A percentile compares a stretch with the other conserved stretches of the same genome.
Evolutionary conservation across 2,797 vertebrate genomes (phyloP).

Genomic region (Darevskia mixta): DNA sequence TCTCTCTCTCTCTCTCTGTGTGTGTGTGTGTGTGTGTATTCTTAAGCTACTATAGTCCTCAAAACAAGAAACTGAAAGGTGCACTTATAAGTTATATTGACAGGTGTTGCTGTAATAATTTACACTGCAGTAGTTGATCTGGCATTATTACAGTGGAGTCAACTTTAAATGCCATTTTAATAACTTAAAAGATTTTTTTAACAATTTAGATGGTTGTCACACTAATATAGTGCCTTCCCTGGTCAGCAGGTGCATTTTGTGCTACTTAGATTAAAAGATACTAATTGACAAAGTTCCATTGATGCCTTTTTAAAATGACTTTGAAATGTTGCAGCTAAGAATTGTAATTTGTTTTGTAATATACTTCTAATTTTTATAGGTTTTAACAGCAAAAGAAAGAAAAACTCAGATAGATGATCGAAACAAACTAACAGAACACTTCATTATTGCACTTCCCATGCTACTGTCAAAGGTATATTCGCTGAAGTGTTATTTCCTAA

Average conservation of each 20-base stretch:
- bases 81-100: neutral
- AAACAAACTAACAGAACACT: slow-evolving; percentile 98
- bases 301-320: neutral
- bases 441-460: slow-evolving; percentile 99
- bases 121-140: too few relatives aligned
- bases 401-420: slow-evolving; percentile 99
- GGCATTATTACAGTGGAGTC: too few relatives aligned
- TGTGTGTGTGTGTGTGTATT: neutral
- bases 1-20: too few relatives aligned
- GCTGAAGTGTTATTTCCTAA: neutral
- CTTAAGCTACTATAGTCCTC: neutral
- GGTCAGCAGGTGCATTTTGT: neutral
- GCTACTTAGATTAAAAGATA: slow-evolving; percentile 23
- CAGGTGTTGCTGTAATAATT: too few relatives aligned
- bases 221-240: neutral
- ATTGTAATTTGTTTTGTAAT: neutral
- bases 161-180: too few relatives aligned
- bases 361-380: slow-evolving; percentile 78
- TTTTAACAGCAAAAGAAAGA: slow-evolving; percentile 98
- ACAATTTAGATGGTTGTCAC: neutral
- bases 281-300: slow-evolving; percentile 43
- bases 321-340: neutral
- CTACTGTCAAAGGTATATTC: slow-evolving; percentile 92
- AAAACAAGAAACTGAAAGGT: neutral
- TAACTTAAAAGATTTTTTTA: too few relatives aligned